A percentile compares a stretch with the other conserved stretches of the same genome.
phyloP scores from a whole-genome alignment of 2,888 invertebrate species.

The Nephrotoma appendiculata region DNA sequence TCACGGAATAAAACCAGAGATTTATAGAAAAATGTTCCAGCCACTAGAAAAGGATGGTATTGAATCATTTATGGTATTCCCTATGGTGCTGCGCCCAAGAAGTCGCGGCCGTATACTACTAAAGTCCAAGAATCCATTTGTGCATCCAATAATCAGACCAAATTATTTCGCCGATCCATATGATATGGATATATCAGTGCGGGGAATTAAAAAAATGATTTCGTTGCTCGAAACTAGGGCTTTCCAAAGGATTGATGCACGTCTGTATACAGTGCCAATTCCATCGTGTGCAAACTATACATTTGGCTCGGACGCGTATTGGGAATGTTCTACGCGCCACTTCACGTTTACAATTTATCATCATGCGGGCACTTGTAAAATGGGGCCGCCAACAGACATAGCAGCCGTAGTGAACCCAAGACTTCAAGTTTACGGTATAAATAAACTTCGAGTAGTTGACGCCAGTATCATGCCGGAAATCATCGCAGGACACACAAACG shows the following conservation, averaged over 20 bases:
- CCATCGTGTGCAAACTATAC: slow-evolving; percentile 42
- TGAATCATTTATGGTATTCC: slow-evolving; percentile 41
- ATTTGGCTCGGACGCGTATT: slow-evolving; percentile 44
- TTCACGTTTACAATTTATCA: slow-evolving; percentile 48
- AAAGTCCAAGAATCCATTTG: slow-evolving; percentile 44
- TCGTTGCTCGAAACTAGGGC: slow-evolving; percentile 35
- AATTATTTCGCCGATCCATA: slow-evolving; percentile 50
- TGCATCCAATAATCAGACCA: slow-evolving; percentile 48
- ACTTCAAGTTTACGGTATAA: slow-evolving; percentile 36
- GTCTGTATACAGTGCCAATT: slow-evolving; percentile 38
- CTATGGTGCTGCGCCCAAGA: slow-evolving; percentile 50
- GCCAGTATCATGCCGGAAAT: slow-evolving; percentile 40
- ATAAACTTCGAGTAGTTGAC: slow-evolving; percentile 36
- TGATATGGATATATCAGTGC: slow-evolving; percentile 46
- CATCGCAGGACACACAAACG: slow-evolving; percentile 39
- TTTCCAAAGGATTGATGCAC: slow-evolving; percentile 38
- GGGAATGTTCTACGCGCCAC: slow-evolving; percentile 47
- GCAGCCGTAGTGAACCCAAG: slow-evolving; percentile 49
- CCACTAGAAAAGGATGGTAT: slow-evolving; percentile 21
- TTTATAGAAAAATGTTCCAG: slow-evolving; percentile 34
- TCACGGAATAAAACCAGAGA: slow-evolving; percentile 34
- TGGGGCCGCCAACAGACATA: slow-evolving; percentile 45
- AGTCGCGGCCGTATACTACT: slow-evolving; percentile 53
- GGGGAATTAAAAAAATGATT: slow-evolving; percentile 40
- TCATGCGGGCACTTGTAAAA: slow-evolving; percentile 46